Conservation (phyloP, 2,113 vertebrate genomes). For the Bostrychus sinensis region DNA sequence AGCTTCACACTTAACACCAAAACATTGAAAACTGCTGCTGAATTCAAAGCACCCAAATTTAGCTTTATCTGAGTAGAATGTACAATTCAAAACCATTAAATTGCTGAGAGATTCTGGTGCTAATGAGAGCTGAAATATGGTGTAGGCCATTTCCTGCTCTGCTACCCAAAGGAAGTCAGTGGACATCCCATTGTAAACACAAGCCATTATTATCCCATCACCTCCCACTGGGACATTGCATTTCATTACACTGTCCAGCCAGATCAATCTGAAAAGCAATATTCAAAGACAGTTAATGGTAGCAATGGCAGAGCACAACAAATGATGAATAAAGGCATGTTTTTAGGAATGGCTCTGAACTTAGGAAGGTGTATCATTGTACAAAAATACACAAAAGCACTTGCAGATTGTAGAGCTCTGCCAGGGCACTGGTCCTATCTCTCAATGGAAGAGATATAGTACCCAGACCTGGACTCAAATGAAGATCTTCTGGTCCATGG, state of each 20-base stretch:
- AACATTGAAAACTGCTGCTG: neutral
- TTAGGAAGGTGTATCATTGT: too few relatives aligned
- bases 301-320: too few relatives aligned
- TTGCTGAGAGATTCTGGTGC: neutral
- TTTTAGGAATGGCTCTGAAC: too few relatives aligned
- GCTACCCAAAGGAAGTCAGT: constrained; percentile 12
- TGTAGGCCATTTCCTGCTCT: constrained; percentile 9
- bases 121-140: constrained; percentile 6
- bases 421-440: too few relatives aligned
- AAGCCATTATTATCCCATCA: constrained; percentile 20
- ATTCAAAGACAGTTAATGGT: neutral
- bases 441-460: too few relatives aligned
- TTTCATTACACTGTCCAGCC: neutral
- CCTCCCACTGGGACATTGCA: constrained; percentile 30
- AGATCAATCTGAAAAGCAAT: neutral
- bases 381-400: too few relatives aligned
- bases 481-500: too few relatives aligned
- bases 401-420: too few relatives aligned
- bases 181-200: constrained; percentile 10
- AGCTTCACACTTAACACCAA: neutral
- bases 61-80: too few relatives aligned
- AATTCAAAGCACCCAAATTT: constrained; percentile 1
- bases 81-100: too few relatives aligned
- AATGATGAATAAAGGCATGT: too few relatives aligned
- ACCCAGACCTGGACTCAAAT: too few relatives aligned